These are phyloP conservation scores for Amphiprion percula DNA, from an alignment of 2,113 vertebrate species.

Conservation along the genomic window DNA sequence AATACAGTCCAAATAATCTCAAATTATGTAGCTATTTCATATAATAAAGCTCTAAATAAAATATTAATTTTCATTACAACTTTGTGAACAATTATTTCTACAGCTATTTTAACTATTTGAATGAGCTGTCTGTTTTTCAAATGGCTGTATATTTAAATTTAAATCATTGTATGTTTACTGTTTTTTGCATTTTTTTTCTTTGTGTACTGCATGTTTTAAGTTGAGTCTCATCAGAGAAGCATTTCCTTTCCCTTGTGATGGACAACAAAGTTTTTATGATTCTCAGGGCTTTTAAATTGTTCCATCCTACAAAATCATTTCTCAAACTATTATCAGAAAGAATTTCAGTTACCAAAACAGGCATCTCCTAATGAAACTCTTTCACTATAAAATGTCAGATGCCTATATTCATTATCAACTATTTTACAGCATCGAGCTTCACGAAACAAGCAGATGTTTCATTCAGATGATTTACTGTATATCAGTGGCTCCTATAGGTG, in stretches of 20 bases:
- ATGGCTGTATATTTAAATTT: too few relatives aligned
- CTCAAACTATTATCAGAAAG: neutral
- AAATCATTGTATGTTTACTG: too few relatives aligned
- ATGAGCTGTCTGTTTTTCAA: too few relatives aligned
- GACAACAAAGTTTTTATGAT: neutral
- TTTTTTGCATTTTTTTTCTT: too few relatives aligned
- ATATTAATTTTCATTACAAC: too few relatives aligned
- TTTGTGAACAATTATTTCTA: too few relatives aligned
- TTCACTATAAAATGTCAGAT: neutral
- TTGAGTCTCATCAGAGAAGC: too few relatives aligned
- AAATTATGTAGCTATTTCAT: neutral
- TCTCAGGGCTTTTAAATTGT: neutral
- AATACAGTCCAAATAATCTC: neutral
- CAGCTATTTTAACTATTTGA: too few relatives aligned
- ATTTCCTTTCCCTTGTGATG: neutral
- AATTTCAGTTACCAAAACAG: neutral
- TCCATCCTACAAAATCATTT: neutral
- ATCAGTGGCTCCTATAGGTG: slow-evolving; percentile 6
- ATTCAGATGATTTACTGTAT: slow-evolving; percentile 11
- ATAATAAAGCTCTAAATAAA: too few relatives aligned
- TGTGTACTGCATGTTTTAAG: too few relatives aligned
- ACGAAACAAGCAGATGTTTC: slow-evolving; percentile 6
- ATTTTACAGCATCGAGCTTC: neutral
- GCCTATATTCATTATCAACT: neutral
- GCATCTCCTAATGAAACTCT: neutral